Evolutionary conservation across 2,888 invertebrate genomes (phyloP).

Genomic region (Ochropleura leucogaster): DNA sequence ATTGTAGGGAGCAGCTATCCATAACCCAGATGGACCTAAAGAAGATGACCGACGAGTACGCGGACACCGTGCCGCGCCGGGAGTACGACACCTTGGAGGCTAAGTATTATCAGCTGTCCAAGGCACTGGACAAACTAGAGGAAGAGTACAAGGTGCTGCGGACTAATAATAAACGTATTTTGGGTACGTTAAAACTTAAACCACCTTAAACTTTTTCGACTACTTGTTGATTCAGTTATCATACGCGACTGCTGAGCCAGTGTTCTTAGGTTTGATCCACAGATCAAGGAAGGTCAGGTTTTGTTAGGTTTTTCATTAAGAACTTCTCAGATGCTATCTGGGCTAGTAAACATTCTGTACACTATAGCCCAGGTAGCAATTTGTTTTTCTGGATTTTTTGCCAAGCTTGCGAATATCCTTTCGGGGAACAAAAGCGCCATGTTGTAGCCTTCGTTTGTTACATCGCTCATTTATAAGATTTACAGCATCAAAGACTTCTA

Average conservation of each 20-base stretch:
- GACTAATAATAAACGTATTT: constrained; percentile 73
- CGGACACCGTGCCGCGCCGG: constrained; percentile 85
- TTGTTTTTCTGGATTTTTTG: too few species aligned
- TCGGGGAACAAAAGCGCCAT: neutral
- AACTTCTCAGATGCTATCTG: too few species aligned
- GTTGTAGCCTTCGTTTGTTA: neutral
- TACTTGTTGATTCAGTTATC: neutral
- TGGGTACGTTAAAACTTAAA: constrained; percentile 65
- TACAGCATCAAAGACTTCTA: constrained; percentile 76
- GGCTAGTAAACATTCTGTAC: too few species aligned
- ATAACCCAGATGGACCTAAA: constrained; percentile 80
- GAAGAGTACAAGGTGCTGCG: constrained; percentile 74
- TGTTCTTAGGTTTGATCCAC: neutral
- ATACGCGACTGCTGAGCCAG: neutral
- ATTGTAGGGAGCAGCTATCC: constrained; percentile 82
- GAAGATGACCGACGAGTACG: constrained; percentile 83
- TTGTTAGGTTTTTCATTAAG: neutral
- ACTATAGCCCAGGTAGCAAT: too few species aligned
- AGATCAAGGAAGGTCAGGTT: neutral
- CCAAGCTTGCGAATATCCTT: neutral
- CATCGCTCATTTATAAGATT: neutral
- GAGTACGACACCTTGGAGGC: constrained; percentile 81
- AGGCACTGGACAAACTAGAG: constrained; percentile 68
- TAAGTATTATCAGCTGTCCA: constrained; percentile 71
- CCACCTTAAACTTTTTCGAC: neutral